phyloP scores from a whole-genome alignment of 2,888 invertebrate species.

The Lasioglossum figueresi region DNA sequence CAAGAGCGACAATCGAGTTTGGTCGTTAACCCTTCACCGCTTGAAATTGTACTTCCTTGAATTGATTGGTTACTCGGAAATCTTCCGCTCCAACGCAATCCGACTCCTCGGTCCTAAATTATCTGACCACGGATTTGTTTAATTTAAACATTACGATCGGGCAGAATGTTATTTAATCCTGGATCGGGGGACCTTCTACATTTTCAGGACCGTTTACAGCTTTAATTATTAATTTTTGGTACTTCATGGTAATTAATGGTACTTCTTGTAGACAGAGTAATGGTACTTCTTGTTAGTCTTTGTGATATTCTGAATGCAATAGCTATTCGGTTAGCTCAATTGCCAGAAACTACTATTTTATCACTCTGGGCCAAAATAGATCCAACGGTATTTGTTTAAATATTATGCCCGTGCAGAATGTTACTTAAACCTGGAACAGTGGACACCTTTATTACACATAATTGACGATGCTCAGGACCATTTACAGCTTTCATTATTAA shows the following conservation, averaged over 20 bases:
- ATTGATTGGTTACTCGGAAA: slow-evolving; percentile 54
- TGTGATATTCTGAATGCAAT: background rate
- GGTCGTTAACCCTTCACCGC: slow-evolving; percentile 45
- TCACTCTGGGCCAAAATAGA: background rate
- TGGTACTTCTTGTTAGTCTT: background rate
- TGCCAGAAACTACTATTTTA: background rate
- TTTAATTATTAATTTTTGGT: background rate
- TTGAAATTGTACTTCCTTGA: slow-evolving; percentile 50
- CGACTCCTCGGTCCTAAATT: slow-evolving; percentile 32
- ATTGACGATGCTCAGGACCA: no score
- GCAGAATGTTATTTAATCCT: background rate
- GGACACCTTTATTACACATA: no score
- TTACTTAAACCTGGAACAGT: no score
- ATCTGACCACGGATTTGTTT: slow-evolving; percentile 20
- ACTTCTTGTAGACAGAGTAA: background rate
- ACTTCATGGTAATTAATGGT: background rate
- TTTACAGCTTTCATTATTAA: no score
- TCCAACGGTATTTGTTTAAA: no score
- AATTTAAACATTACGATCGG: background rate
- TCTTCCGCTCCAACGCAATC: slow-evolving; percentile 30
- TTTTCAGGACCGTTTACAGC: background rate
- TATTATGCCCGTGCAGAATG: no score
- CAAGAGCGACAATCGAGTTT: slow-evolving; percentile 45
- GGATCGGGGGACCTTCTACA: background rate
- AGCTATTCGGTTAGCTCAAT: background rate